Evolutionary conservation across 2,113 vertebrate species (phyloP).

Genomic region (Hyaena hyaena): DNA sequence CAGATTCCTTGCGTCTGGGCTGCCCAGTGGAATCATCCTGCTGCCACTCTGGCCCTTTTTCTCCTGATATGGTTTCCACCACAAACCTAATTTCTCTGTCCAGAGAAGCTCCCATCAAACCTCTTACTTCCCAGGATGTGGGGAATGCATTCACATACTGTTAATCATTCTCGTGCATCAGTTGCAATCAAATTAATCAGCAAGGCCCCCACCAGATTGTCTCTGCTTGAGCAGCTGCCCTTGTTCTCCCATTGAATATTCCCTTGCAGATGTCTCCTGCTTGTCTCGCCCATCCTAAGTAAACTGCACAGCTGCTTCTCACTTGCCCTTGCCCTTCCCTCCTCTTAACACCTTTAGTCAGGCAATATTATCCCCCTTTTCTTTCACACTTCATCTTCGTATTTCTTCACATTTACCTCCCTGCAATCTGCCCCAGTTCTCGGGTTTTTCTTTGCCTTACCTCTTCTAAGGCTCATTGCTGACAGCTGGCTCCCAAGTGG

Average conservation of each 20-base stretch:
- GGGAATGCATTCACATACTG: background rate
- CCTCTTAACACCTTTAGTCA: background rate
- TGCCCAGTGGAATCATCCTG: background rate
- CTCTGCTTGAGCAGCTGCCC: background rate
- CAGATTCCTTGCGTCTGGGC: background rate
- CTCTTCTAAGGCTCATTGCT: background rate
- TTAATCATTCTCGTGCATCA: background rate
- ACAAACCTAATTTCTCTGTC: conserved; percentile 21
- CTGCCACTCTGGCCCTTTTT: background rate
- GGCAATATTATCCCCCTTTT: background rate
- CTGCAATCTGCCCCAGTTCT: background rate
- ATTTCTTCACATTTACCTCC: background rate
- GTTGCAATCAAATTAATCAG: conserved; percentile 39
- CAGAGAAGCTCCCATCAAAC: conserved; percentile 7
- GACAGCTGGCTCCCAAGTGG: background rate
- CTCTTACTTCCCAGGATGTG: background rate
- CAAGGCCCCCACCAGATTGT: background rate
- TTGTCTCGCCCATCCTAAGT: background rate
- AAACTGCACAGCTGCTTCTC: background rate
- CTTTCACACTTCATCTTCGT: background rate
- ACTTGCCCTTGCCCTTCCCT: background rate
- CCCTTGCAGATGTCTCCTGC: background rate
- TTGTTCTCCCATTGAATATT: background rate
- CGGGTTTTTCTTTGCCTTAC: background rate
- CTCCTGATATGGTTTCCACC: background rate